phyloP scores from a whole-genome alignment of 2,797 vertebrate genomes.

The Mycteria americana region DNA sequence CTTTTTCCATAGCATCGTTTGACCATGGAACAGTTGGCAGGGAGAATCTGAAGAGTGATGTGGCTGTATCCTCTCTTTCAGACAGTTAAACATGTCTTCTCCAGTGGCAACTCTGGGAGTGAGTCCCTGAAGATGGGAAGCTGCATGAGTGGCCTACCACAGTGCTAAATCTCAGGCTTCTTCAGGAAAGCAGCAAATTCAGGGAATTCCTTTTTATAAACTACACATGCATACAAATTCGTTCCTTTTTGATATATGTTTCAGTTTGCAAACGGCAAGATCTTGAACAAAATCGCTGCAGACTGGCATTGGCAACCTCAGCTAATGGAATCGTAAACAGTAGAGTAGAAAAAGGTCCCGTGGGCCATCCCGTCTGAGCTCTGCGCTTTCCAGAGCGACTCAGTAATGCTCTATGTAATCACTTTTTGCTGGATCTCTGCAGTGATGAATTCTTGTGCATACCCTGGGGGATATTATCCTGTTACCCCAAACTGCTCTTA shows the following conservation, averaged over 20 bases:
- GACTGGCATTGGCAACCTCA: background rate
- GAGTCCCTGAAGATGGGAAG: background rate
- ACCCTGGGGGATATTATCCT: conserved; percentile 24
- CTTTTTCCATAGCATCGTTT: conserved; percentile 35
- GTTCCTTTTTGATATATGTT: background rate
- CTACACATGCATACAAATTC: background rate
- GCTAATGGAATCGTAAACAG: background rate
- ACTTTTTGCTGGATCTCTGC: background rate
- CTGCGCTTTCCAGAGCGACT: background rate
- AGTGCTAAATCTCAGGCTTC: background rate
- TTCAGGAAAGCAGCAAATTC: background rate
- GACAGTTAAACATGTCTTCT: background rate
- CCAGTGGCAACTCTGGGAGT: background rate
- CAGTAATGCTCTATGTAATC: background rate
- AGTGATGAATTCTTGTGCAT: background rate
- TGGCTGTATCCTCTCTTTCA: conserved; percentile 10
- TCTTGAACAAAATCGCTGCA: background rate
- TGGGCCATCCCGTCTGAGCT: background rate
- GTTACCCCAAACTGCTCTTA: conserved; percentile 37
- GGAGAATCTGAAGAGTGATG: conserved; percentile 18
- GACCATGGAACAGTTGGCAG: conserved; percentile 42
- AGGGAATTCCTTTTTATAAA: background rate
- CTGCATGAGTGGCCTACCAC: background rate
- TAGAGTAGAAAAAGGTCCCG: background rate
- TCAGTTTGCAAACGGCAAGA: background rate